Conservation (phyloP, 2,113 vertebrate species). For the Mesitornis unicolor region DNA sequence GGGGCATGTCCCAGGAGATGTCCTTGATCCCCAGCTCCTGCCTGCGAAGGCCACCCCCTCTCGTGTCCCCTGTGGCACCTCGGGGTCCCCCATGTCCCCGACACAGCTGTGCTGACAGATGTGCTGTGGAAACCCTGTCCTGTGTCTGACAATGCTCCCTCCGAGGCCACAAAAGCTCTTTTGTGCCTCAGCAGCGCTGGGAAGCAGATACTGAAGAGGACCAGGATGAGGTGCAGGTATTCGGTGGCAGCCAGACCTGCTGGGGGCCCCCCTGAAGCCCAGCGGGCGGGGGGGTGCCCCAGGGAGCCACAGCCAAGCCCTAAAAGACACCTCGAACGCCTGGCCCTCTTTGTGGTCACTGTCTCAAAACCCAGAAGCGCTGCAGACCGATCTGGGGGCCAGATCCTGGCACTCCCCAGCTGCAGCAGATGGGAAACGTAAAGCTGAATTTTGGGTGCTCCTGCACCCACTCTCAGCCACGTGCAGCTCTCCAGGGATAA, state of each 20-base stretch:
- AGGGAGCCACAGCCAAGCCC: neutral
- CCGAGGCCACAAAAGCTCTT: neutral
- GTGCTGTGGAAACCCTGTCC: neutral
- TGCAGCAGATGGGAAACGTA: rapidly evolving
- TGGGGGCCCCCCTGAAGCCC: rapidly evolving
- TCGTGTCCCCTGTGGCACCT: too few species aligned
- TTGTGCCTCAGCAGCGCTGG: neutral
- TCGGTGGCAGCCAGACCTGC: neutral
- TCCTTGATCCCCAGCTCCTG: too few species aligned
- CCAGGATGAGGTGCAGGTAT: neutral
- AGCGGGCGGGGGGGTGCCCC: neutral
- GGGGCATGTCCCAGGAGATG: neutral
- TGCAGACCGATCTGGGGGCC: neutral
- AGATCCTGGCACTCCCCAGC: neutral
- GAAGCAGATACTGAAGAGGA: neutral
- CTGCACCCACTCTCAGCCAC: rapidly evolving
- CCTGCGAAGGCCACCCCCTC: neutral
- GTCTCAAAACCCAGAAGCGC: too few species aligned
- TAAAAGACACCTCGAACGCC: neutral
- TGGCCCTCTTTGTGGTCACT: too few species aligned
- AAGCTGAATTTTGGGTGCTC: neutral
- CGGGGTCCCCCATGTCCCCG: neutral
- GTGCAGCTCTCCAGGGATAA: neutral
- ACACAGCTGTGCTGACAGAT: conserved; percentile 26
- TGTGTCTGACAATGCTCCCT: neutral